Conservation (phyloP, 2,888 invertebrate species). For the Acleris emargana region DNA sequence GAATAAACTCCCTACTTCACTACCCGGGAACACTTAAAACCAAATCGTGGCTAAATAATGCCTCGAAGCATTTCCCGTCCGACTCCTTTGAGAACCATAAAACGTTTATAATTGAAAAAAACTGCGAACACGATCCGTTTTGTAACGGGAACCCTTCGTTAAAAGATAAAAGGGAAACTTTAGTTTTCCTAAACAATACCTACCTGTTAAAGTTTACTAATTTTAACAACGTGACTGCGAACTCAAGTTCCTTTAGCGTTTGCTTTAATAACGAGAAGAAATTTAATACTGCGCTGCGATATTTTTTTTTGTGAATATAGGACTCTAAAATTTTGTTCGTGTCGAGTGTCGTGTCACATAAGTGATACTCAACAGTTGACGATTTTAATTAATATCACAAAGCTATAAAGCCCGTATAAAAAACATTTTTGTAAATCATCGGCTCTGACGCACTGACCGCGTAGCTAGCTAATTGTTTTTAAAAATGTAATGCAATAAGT, state of each 20-base stretch:
- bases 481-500: slow-evolving; percentile 3
- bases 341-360: background rate
- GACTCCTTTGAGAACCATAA: slow-evolving; percentile 41
- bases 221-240: slow-evolving; percentile 41
- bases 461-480: background rate
- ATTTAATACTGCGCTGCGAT: slow-evolving; percentile 14
- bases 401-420: slow-evolving; percentile 10
- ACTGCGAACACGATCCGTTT: slow-evolving; percentile 39
- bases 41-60: slow-evolving; percentile 45
- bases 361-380: background rate
- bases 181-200: slow-evolving; percentile 41
- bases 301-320: background rate
- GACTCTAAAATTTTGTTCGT: background rate
- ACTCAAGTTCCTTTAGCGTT: slow-evolving; percentile 26
- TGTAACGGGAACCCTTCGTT: slow-evolving; percentile 51
- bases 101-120: slow-evolving; percentile 38
- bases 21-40: slow-evolving; percentile 37
- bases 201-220: slow-evolving; percentile 47
- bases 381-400: background rate
- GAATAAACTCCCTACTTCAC: slow-evolving; percentile 41
- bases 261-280: slow-evolving; percentile 20
- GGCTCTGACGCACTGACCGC: background rate
- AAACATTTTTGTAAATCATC: slow-evolving; percentile 15
- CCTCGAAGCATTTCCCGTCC: slow-evolving; percentile 32
- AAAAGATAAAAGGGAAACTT: slow-evolving; percentile 55